Evolutionary conservation across 2,113 vertebrate genomes (phyloP), one percentile per base, ranked within the genome.

Genomic region (Cheirogaleus medius): DNA sequence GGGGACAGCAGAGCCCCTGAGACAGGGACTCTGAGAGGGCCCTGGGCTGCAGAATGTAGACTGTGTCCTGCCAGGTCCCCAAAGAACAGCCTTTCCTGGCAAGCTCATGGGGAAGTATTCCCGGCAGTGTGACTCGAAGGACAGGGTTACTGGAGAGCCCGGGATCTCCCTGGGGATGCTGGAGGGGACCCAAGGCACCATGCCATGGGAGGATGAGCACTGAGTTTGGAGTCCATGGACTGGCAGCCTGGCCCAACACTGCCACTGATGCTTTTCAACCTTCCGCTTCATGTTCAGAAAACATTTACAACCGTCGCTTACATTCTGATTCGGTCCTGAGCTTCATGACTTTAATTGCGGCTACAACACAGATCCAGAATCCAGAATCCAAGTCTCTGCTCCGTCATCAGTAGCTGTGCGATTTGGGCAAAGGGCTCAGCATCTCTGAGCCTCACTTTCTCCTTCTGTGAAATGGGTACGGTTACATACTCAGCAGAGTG

Each of bases 41-140:
- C 23, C 18, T n/a, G 49, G 54, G 84, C 42, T 71, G 3, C 32
- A 91, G 84, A 92, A 64, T 58, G 66, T 2, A 54, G 81, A 63
- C 42, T 25, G 85, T 91, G 74, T 92, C 88, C 84, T 94, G 90
- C 90, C 84, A 97, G 95, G 84, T 81, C 15, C 1, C 89, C 87
- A 94, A 93, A 95, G 93, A 93, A 71, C 74, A 96, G 44, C 78
- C 60, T 95, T 77, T 44, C 56, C 83, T 94, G 94, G 91, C 91
- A 92, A 56, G 71, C 95, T 77, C 74, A 1, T 0, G 27, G n/a
- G 91, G 34, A 73, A 4, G 17, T 12, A 11, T 86, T 85, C 58
- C 60, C n/a, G 11, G 58, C 56, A 92, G 44, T 6, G 11, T 42
- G 66, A 39, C 78, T 49, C 54, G 68, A 88, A 69, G 27, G 87